Percentiles rank a stretch among this genome's conserved stretches.
Evolutionary conservation across 2,113 vertebrate genomes (phyloP).

Genomic region (Grallaria varia): DNA sequence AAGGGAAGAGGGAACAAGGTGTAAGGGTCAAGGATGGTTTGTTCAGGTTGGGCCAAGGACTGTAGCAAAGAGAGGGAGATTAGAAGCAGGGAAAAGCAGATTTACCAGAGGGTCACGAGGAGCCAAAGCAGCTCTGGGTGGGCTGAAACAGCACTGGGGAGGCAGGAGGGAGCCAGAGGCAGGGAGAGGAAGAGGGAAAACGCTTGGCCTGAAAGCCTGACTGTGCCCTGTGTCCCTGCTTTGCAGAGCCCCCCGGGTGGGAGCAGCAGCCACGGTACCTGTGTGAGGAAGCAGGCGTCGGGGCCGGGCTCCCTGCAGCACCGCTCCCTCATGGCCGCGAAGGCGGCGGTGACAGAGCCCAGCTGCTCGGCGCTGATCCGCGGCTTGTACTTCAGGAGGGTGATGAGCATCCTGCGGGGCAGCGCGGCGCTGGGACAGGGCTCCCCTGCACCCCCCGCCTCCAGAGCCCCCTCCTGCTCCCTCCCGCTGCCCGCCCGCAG

Average conservation of each 20-base stretch:
- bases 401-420: slow-evolving; percentile 37
- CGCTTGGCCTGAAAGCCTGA: no score
- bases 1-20: neutral
- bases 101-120: neutral
- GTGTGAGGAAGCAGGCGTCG: slow-evolving; percentile 25
- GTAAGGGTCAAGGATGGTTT: neutral
- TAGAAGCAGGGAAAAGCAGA: neutral
- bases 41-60: neutral
- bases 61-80: accelerated
- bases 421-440: neutral
- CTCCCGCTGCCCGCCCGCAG: neutral
- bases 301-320: slow-evolving; percentile 12
- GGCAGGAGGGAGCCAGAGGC: neutral
- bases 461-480: neutral
- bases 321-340: neutral
- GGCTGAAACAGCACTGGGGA: neutral
- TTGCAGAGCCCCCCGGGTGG: no score
- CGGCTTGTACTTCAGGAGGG: slow-evolving; percentile 30
- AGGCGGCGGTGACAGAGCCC: neutral
- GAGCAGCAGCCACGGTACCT: no score
- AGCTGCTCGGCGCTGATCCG: neutral
- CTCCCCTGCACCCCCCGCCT: accelerated
- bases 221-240: neutral
- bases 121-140: neutral
- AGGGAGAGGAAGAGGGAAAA: neutral